Base-by-base conservation (phyloP, 2,113 vertebrate species). In the Pampusana beccarii region DNA sequence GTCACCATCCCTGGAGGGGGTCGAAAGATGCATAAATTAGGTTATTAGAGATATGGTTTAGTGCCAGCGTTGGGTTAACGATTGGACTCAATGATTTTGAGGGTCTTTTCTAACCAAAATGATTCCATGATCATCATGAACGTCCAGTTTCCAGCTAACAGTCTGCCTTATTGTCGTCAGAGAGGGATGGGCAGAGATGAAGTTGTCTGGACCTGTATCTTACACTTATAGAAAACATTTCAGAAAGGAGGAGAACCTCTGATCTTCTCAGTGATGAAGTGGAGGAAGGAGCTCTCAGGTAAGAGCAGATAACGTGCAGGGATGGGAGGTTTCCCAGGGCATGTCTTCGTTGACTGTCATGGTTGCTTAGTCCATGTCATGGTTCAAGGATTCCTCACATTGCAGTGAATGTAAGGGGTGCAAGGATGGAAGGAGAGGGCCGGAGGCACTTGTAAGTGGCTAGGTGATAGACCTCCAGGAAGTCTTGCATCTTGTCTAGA, bases 341-440 rank as follows among this genome's bases (percentile, higher is more conserved):
- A 5, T 9, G 6, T 16, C 8, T 25, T 21, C n/a, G 21, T 3
- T 31, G 51, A 8, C 61, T 26, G 14, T 36, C n/a, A 10, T 28
- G 19, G 9, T 44, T 60, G 23, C 11, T 58, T 36, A 13, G 9
- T 33, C 31, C 16, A 0, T 7, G 6, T 8, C 10, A 5, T 16
- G 31, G 20, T 64, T 58, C 80, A 83, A 56, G 31, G 31, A 46
- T 3, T 28, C 61, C 46, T 66, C 42, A 38, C 11, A 4, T 0
- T 5, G 13, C 16, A 18, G 29, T 48, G 70, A 48, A 60, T 48
- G 16, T 40, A 64, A 46, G 61, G 1, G 9, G 6, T 36, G 21
- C 38, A 10, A 28, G 12, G 33, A 14, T 56, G 51, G 65, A 36
- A 79, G 44, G 33, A 81, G 33, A 38, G 29, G 58, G 3, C 25